Evolutionary conservation across 2,888 invertebrate species (phyloP).

Genomic region (Eristalinus aeneus): DNA sequence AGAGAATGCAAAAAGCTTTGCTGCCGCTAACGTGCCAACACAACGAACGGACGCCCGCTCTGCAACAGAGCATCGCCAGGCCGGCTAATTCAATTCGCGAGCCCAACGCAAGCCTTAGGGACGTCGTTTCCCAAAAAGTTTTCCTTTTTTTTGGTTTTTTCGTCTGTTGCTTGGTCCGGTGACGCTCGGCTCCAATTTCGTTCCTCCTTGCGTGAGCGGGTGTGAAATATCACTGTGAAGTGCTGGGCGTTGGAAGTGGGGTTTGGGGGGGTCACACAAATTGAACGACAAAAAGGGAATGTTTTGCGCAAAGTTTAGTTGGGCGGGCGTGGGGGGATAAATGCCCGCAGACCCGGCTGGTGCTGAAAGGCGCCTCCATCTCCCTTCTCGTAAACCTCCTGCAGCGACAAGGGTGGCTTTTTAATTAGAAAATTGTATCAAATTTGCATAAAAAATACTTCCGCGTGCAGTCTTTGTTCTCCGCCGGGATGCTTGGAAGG

Average conservation of each 20-base stretch:
- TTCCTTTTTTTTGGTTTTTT: constrained; percentile 21
- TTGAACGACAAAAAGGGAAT: constrained; percentile 61
- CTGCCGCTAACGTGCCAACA: constrained; percentile 55
- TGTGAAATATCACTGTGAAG: constrained; percentile 28
- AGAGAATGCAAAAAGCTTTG: constrained; percentile 29
- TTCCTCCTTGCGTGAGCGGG: not conserved
- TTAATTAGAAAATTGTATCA: constrained; percentile 70
- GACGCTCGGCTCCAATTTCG: not conserved
- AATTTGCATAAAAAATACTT: constrained; percentile 65
- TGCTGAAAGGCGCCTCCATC: too few species aligned
- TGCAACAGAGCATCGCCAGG: constrained; percentile 60
- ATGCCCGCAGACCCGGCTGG: not conserved
- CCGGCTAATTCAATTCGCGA: constrained; percentile 65
- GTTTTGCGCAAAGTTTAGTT: constrained; percentile 57
- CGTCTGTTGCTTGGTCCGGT: not conserved
- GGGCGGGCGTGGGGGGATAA: not conserved
- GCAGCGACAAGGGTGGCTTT: constrained; percentile 42
- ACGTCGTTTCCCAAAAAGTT: not conserved
- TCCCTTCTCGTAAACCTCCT: constrained; percentile 3
- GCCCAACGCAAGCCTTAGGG: constrained; percentile 42
- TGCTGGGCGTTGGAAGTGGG: not conserved
- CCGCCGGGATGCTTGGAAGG: not conserved
- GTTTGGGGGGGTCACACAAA: constrained; percentile 33
- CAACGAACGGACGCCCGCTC: not conserved
- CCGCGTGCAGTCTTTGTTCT: constrained; percentile 24